phyloP scores from a whole-genome alignment of 2,888 invertebrate species.

The Scaptomyza tumidula region DNA sequence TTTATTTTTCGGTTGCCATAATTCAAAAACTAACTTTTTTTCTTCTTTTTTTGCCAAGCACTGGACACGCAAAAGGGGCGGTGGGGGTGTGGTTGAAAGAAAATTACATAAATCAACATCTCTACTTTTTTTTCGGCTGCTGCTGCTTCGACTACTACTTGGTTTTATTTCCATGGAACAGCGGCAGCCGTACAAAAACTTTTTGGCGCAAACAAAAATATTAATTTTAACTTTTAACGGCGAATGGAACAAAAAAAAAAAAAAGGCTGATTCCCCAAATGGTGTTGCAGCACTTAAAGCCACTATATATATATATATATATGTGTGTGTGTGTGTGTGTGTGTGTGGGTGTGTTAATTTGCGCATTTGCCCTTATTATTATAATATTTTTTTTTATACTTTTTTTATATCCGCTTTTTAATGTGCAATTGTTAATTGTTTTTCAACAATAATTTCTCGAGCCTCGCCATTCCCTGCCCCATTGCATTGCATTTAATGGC shows the following conservation, averaged over 20 bases:
- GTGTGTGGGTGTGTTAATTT: constrained; percentile 33
- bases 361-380: constrained; percentile 30
- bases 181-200: constrained; percentile 49
- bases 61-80: constrained; percentile 18
- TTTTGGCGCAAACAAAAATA: constrained; percentile 76
- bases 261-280: constrained; percentile 3
- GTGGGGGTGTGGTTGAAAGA: background rate
- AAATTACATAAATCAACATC: constrained; percentile 71
- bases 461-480: constrained; percentile 19
- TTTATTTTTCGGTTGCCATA: constrained; percentile 50
- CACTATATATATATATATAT: background rate
- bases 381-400: background rate
- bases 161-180: background rate
- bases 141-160: background rate
- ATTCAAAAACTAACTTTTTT: constrained; percentile 58
- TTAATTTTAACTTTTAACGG: constrained; percentile 71
- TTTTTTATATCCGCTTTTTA: constrained; percentile 39
- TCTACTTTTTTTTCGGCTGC: constrained; percentile 35
- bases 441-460: constrained; percentile 63
- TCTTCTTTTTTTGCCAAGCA: too few relatives aligned
- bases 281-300: constrained; percentile 26
- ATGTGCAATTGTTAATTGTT: constrained; percentile 74
- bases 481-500: constrained; percentile 56
- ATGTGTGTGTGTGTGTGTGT: constrained; percentile 9
- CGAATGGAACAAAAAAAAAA: constrained; percentile 43